phyloP scores from a whole-genome alignment of 2,113 vertebrate species.

The Zosterops hypoxanthus region DNA sequence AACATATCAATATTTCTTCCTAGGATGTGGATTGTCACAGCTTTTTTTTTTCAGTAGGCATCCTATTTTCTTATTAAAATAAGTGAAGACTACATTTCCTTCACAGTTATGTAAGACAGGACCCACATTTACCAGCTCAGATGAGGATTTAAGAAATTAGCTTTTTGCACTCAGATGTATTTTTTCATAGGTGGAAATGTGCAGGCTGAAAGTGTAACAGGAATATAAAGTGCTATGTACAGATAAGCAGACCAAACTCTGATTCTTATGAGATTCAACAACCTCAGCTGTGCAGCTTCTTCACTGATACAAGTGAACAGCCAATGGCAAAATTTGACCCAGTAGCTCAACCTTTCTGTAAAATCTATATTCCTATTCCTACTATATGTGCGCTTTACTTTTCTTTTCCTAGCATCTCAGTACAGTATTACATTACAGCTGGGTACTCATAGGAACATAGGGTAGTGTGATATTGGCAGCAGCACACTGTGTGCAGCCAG shows the following conservation, averaged over 20 bases:
- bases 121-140: neutral
- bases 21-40: neutral
- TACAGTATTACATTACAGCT: neutral
- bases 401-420: neutral
- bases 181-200: neutral
- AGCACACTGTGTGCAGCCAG: neutral
- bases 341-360: neutral
- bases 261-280: neutral
- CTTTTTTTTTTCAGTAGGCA: neutral
- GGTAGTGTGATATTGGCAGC: neutral
- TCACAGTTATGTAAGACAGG: neutral
- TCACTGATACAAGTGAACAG: neutral
- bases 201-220: neutral
- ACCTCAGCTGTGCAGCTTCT: neutral
- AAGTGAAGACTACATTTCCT: neutral
- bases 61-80: neutral
- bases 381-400: neutral
- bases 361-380: neutral
- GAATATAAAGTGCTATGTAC: neutral
- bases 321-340: neutral
- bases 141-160: neutral
- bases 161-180: neutral
- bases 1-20: neutral
- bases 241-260: neutral
- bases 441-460: neutral